Evolutionary conservation across 1,140 invertebrate genomes (phyloP), one percentile per base, ranked within the genome.

Genomic region (Dendrolimus punctatus): DNA sequence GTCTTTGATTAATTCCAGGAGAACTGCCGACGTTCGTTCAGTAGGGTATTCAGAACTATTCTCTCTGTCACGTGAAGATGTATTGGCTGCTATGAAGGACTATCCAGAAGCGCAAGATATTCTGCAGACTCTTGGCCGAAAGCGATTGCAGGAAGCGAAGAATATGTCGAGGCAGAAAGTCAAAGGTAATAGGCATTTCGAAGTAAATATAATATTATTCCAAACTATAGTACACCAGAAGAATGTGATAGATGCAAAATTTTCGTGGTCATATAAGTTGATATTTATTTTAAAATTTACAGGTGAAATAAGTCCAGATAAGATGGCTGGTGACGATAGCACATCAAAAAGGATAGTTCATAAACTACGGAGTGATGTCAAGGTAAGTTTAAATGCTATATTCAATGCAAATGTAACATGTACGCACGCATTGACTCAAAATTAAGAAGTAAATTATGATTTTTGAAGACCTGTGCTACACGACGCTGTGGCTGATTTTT

Each of bases 71-170:
- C 89, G 96, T n/a, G 96, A 98, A 83, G 97, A 98, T 71, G 96
- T 99, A 0, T 77, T 99, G 6, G 92, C 93, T 0, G 97, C 97
- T 3, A 96, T 99, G 92, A 98, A 98, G 78, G 97, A 98, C 77
- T 98, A 99, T 68, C 97, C 97, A 0, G 96, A 98, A 80, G 97
- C 97, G 0, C 95, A 98, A 85, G 96, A 98, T 73, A 96, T 97
- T 50, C 87, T 97, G 4, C 95, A 96, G 73, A 95, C 92, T 8
- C 87, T 97, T 3, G 96, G 96, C 0, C 88, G 94, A 37, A 96
- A 96, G 68, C 89, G 95, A 1, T 82, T 97, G n/a, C 95, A 95
- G 90, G 96, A 97, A 78, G 96, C 74, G 2, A 88, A 77, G 66
- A 89, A 71, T 67, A 87, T 76, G 79, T 83, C 79, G 0, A 72